Evolutionary conservation across 2,113 vertebrate species (phyloP), one percentile per base, ranked within the genome.

Genomic region (Heterochromis multidens): DNA sequence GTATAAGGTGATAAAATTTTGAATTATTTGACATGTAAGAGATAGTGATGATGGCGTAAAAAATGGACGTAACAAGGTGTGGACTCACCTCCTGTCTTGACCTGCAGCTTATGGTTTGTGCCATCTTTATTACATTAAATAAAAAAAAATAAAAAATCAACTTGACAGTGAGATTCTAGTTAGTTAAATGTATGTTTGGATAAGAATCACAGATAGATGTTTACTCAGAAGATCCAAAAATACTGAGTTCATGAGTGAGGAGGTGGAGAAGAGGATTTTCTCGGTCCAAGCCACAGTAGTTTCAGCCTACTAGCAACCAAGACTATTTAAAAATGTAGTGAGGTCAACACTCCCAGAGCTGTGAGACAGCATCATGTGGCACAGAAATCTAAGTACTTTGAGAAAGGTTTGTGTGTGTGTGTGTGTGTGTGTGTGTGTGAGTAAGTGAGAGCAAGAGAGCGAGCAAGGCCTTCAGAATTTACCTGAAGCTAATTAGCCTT

Each of bases 401-500:
- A 79, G 61, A 79, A 86, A 80, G 10, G 67, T 72, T 29, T 72
- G 67, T 49, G 1, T 72, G 67, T 40, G 77, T 79, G 77, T 70
- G 70, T 83, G 80, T 17, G 43, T 54, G 80, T 67, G 19, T 63
- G 49, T 77, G 70, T 33, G 77, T 62, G 59, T 67, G 54, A 27
- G 46, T 49, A 14, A 17, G 43, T 40, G 43, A 14, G 40, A 14
- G 40, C 1, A 3, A 12, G 67, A 7, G 67, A 13, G 67, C 21
- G 25, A 21, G 46, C 14, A 2, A 84, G 85, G 70, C 80, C 81
- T 86, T 84, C 88, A 89, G 80, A 94, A 86, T 92, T 84, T 92
- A 95, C 91, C 91, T 92, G 88, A 80, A 93, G 90, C 91, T 93
- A 95, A 95, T 95, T 94, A 94, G 89, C 84, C 90, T 87, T 79